Evolutionary conservation across 2,888 invertebrate genomes (phyloP).

Genomic region (Drosophila barbarae): DNA sequence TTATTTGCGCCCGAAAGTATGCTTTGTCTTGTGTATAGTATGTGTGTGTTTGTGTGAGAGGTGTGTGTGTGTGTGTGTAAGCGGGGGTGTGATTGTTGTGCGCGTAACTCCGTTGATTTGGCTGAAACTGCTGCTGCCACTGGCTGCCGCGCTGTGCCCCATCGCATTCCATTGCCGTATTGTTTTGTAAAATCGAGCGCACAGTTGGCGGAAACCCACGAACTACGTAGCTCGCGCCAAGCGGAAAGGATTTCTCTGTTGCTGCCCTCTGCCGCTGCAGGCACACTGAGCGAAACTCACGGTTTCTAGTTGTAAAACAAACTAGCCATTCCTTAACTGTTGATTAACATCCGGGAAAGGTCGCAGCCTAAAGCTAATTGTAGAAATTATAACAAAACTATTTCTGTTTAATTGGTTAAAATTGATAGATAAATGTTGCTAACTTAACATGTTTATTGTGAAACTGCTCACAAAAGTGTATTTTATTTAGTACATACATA

Average conservation of each 20-base stretch:
- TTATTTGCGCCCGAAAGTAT: conserved; percentile 73
- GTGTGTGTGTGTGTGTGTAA: not conserved
- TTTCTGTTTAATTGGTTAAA: not conserved
- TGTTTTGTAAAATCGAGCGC: conserved; percentile 50
- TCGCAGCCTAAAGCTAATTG: not conserved
- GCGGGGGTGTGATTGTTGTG: conserved; percentile 33
- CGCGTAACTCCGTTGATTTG: conserved; percentile 70
- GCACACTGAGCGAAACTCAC: conserved; percentile 15
- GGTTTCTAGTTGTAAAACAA: too few relatives aligned
- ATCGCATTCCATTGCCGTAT: conserved; percentile 49
- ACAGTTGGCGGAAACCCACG: conserved; percentile 60
- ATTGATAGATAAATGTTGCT: too few relatives aligned
- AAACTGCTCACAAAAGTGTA: too few relatives aligned
- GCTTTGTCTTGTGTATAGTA: conserved; percentile 60
- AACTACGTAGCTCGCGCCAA: conserved; percentile 50
- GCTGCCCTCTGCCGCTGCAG: conserved; percentile 21
- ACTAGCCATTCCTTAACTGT: too few relatives aligned
- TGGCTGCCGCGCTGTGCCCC: conserved; percentile 14
- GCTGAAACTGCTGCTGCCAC: conserved; percentile 13
- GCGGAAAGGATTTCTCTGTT: conserved; percentile 61
- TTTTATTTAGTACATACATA: too few relatives aligned
- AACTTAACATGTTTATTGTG: too few relatives aligned
- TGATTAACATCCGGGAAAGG: not conserved
- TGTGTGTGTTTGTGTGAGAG: not conserved
- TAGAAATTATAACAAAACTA: not conserved